Conservation (phyloP, 2,888 invertebrate species). For the Andrena flavipes region DNA sequence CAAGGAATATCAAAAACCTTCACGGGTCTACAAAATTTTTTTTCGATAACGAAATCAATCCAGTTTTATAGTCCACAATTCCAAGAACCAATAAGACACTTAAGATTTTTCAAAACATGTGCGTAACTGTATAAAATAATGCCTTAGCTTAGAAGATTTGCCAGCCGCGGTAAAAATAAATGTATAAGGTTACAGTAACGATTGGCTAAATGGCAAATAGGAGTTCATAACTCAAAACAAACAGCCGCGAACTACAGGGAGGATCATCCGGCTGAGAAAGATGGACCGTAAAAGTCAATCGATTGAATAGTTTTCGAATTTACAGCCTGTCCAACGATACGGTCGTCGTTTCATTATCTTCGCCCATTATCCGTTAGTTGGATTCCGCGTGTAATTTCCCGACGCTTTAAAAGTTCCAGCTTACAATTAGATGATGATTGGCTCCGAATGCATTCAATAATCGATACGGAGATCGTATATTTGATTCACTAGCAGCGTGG, state of each 20-base stretch:
- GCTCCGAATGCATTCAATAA: constrained; percentile 7
- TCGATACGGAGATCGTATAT: constrained; percentile 10
- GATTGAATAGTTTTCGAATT: constrained; percentile 2
- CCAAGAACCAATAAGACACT: no score
- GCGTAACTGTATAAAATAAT: no score
- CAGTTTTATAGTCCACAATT: no score
- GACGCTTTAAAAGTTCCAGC: not conserved
- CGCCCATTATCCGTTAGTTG: not conserved
- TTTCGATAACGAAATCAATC: no score
- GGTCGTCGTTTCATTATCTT: constrained; percentile 9
- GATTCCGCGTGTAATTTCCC: not conserved
- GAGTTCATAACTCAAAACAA: not conserved
- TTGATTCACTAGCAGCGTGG: not conserved
- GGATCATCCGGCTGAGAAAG: not conserved
- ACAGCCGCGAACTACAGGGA: not conserved
- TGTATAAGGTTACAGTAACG: not conserved
- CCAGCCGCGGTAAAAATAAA: not conserved
- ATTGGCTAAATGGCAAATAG: not conserved
- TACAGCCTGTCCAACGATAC: not conserved
- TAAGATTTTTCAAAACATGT: no score
- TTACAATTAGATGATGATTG: not conserved
- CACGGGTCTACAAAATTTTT: no score
- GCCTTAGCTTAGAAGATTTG: no score
- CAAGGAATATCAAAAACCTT: no score
- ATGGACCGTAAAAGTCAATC: not conserved